Evolutionary conservation across 2,888 invertebrate genomes (phyloP).

Genomic region (Parnassius glacialis): DNA sequence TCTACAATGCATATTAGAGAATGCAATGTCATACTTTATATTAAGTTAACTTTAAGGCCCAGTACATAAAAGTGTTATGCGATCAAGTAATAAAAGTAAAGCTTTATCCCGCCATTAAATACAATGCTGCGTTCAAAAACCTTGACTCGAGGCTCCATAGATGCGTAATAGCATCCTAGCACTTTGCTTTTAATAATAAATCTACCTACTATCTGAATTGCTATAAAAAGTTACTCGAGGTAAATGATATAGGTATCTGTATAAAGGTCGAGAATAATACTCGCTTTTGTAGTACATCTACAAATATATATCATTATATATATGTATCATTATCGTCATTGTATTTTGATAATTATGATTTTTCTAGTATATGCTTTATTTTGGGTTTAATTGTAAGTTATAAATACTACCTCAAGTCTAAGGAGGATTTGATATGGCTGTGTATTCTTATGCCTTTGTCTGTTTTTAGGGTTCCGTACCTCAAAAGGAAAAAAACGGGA

Average conservation of each 20-base stretch:
- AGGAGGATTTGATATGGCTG: no score
- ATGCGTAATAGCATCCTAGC: constrained; percentile 6
- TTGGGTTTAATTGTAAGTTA: no score
- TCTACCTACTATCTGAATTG: constrained; percentile 14
- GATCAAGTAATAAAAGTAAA: constrained; percentile 33
- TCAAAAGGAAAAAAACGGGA: no score
- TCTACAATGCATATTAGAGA: background rate
- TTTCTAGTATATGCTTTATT: no score
- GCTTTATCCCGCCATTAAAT: constrained; percentile 39
- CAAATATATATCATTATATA: no score
- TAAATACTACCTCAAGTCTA: no score
- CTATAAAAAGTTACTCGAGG: constrained; percentile 3
- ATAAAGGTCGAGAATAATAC: no score
- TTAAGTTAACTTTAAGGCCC: constrained; percentile 13
- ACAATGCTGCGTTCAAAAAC: constrained; percentile 35
- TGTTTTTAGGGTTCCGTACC: no score
- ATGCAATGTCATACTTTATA: constrained; percentile 18
- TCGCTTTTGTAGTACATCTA: no score
- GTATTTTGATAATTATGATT: no score
- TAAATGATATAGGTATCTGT: background rate
- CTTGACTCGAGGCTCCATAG: constrained; percentile 30
- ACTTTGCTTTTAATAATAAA: constrained; percentile 22
- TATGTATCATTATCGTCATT: no score
- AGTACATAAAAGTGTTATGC: constrained; percentile 19
- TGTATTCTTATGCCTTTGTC: no score